Conservation (phyloP, 2,113 vertebrate genomes). For the Geococcyx californianus region DNA sequence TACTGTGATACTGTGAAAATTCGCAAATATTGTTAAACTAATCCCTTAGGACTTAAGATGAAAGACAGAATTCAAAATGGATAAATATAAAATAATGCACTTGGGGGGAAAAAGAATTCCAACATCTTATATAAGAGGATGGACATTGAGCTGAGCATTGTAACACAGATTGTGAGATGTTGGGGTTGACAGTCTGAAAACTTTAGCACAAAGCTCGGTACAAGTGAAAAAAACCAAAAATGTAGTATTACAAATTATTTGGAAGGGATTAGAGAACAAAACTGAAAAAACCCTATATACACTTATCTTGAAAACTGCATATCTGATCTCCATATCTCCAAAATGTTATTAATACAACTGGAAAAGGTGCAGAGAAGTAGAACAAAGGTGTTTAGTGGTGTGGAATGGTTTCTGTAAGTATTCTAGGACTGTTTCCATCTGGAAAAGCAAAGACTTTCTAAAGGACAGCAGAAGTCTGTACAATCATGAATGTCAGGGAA, state of each 20-base stretch:
- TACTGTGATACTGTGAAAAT: too few relatives aligned
- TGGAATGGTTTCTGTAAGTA: not conserved
- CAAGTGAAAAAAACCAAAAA: not conserved
- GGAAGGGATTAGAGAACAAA: not conserved
- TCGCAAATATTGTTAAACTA: not conserved
- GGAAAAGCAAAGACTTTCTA: not conserved
- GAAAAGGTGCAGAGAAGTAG: not conserved
- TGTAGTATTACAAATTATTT: not conserved
- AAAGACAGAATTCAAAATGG: not conserved
- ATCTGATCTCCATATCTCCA: not conserved
- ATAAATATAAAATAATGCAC: not conserved
- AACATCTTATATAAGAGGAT: not conserved
- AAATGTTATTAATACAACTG: not conserved
- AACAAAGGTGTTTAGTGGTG: not conserved
- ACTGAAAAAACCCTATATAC: not conserved
- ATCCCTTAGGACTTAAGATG: not conserved
- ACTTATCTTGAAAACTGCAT: not conserved
- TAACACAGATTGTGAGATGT: not conserved
- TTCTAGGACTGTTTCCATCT: not conserved
- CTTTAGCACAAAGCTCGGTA: not conserved
- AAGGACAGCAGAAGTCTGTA: not conserved
- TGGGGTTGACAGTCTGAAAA: too few relatives aligned
- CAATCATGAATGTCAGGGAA: not conserved
- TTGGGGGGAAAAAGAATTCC: not conserved
- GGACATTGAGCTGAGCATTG: not conserved